phyloP scores from a whole-genome alignment of 1,140 invertebrate genomes.

The Rhynchophorus ferrugineus region DNA sequence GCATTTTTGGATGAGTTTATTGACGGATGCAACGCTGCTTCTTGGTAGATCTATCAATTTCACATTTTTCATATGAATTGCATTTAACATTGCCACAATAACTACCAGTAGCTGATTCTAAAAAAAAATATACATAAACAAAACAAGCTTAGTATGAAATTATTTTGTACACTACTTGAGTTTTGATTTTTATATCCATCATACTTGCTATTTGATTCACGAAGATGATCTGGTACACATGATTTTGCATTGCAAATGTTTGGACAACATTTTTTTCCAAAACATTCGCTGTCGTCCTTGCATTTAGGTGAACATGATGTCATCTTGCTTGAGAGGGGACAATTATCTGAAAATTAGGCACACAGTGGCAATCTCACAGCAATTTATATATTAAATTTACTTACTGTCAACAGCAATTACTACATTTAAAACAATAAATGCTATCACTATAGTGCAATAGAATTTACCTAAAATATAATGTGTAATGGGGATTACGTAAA shows the following conservation, averaged over 20 bases:
- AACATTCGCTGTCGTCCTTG: constrained; percentile 55
- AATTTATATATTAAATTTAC: no score
- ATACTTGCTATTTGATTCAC: constrained; percentile 12
- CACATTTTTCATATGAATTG: constrained; percentile 56
- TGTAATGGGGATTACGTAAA: no score
- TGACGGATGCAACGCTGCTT: constrained; percentile 56
- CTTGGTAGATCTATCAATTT: constrained; percentile 55
- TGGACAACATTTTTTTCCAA: constrained; percentile 57
- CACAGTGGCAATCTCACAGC: no score
- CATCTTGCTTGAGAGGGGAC: constrained; percentile 55
- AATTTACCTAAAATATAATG: no score
- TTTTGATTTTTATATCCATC: constrained; percentile 26
- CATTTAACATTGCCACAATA: constrained; percentile 65
- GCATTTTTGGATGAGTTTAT: no score
- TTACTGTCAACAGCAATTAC: no score
- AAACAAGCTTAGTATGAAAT: background rate
- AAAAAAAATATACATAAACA: constrained; percentile 19
- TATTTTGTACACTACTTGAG: constrained; percentile 26
- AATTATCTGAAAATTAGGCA: constrained; percentile 39
- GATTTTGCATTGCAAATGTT: constrained; percentile 61
- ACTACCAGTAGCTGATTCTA: constrained; percentile 46
- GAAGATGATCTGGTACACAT: constrained; percentile 40
- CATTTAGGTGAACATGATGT: constrained; percentile 58
- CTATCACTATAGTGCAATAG: no score
- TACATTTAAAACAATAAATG: no score